phyloP scores from a whole-genome alignment of 2,113 vertebrate species.

The Ageneiosus marmoratus region DNA sequence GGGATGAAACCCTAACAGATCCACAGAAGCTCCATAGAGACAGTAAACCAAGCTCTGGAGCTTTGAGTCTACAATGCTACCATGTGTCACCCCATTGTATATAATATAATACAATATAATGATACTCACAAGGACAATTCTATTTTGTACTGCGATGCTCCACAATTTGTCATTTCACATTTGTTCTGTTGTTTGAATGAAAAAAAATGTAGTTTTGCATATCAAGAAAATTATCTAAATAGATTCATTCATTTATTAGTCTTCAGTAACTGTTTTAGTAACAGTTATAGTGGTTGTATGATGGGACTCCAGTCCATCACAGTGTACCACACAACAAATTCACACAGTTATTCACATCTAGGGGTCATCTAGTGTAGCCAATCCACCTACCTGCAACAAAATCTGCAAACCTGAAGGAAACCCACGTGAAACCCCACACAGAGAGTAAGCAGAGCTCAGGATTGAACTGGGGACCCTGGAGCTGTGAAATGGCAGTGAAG shows the following conservation, averaged over 20 bases:
- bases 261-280: neutral
- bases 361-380: neutral
- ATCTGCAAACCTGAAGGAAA: neutral
- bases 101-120: neutral
- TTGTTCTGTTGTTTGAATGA: neutral
- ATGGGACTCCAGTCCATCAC: neutral
- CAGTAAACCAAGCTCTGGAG: neutral
- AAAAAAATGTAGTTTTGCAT: neutral
- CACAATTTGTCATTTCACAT: neutral
- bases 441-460: neutral
- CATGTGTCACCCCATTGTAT: neutral
- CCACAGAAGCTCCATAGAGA: neutral
- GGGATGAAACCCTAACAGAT: neutral
- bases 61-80: neutral
- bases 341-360: neutral
- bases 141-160: neutral
- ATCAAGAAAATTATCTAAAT: neutral
- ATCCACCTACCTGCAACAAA: neutral
- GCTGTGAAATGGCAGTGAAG: neutral
- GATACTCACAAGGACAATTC: too few relatives aligned
- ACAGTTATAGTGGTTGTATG: neutral
- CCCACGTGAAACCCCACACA: neutral
- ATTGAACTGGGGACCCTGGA: neutral
- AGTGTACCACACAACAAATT: neutral
- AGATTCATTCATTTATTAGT: neutral